A percentile compares a stretch with the other conserved stretches of the same genome.
Conservation (phyloP, 2,888 invertebrate genomes). For the Meliscaeva auricollis region DNA sequence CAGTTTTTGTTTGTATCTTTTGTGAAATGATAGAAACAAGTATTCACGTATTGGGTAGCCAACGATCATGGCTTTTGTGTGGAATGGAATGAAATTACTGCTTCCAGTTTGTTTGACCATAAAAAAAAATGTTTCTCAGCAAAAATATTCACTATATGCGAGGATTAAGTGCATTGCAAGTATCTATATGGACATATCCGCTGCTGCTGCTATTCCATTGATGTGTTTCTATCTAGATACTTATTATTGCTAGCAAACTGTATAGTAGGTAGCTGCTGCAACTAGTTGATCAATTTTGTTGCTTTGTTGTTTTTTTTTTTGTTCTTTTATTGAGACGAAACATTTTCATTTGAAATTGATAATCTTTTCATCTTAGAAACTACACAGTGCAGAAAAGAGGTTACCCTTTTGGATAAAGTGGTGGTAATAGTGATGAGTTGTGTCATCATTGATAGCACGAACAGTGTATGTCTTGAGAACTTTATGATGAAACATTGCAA, state of each 20-base stretch:
- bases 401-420: slow-evolving; percentile 19
- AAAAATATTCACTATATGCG: slow-evolving; percentile 1
- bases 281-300: slow-evolving; percentile 46
- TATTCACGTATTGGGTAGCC: slow-evolving; percentile 22
- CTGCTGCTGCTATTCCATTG: slow-evolving; percentile 1
- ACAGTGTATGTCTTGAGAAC: not conserved
- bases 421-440: slow-evolving; percentile 18
- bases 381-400: slow-evolving; percentile 28
- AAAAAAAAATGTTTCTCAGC: slow-evolving; percentile 42
- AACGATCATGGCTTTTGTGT: not conserved
- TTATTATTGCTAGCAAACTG: slow-evolving; percentile 4
- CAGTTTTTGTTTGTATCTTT: slow-evolving; percentile 18
- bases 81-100: slow-evolving; percentile 39
- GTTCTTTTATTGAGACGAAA: slow-evolving; percentile 30
- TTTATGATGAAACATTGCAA: slow-evolving; percentile 9
- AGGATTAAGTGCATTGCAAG: not conserved
- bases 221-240: slow-evolving; percentile 15
- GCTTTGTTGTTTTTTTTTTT: slow-evolving; percentile 30
- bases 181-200: slow-evolving; percentile 39
- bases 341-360: slow-evolving; percentile 59
- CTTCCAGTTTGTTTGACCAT: slow-evolving; percentile 63
- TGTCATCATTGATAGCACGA: not conserved
- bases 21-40: slow-evolving; percentile 57
- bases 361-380: slow-evolving; percentile 40
- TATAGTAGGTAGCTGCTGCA: not conserved